Evolutionary conservation across 2,888 invertebrate species (phyloP), one percentile per base, ranked within the genome.

Genomic region (Drosophila helvetica): DNA sequence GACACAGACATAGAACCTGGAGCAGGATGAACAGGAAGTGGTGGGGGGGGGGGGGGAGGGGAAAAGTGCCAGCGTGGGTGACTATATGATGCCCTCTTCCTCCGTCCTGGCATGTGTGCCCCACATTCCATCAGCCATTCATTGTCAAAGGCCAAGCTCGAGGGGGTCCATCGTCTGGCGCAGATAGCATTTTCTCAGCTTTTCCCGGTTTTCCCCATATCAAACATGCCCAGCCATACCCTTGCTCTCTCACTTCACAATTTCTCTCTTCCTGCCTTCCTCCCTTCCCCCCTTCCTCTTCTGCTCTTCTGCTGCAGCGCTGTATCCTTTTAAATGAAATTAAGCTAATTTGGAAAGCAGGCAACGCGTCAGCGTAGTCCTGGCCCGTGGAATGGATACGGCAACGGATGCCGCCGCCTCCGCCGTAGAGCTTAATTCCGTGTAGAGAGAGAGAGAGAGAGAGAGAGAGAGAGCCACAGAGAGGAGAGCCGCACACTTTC

Each of bases 241-340:
- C 68, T 43, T 46, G 52, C 38, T n/a, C 38, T 18, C n/a, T 45
- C 38, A 1, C 15, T 38, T 6, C 6, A 2, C 38, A 0, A 15
- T 15, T 15, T 38, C 38, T 15, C 38, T 38, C 38, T 15, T 33
- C 3, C 30, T 3, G 9, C 9, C 30, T 30, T 9, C 4, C 33
- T 4, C 33, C n/a, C 38, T 15, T 33, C 3, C 30, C 10, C 30
- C 9, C 30, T 30, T 9, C 4, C 33, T 4, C 33, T 30, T 9
- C 4, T 12, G 0, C 33, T 33, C 38, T 1, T 38, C 2, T 38
- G n/a, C 71, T 67, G 63, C 68, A 74, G 54, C 67, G 53, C 67
- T 76, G 64, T 68, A 75, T 83, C 78, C 80, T 88, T 85, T 86
- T 78, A 80, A 88, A 88, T 86, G 78, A 86, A 85, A 86, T 85